A percentile compares a stretch with the other conserved stretches of the same genome.
Conservation (phyloP, 64 coral and sea anemone species). For the Platygyra sinensis region DNA sequence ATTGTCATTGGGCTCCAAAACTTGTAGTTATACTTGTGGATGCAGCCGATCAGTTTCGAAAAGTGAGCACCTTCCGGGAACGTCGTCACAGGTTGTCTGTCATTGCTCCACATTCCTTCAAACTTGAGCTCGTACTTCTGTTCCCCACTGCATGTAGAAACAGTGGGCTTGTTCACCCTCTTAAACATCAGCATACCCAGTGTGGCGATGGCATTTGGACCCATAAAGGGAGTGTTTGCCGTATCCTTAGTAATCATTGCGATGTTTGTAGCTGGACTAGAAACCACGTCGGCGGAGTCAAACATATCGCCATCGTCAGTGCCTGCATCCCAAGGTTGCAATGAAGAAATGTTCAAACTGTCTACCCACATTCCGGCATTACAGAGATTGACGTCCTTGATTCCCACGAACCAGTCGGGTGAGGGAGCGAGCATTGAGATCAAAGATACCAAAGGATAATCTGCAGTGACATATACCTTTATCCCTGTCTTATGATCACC, state of each 20-base stretch:
- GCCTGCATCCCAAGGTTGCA: slow-evolving; percentile 25
- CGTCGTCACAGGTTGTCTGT: not conserved
- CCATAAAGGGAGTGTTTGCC: not conserved
- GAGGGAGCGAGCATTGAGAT: slow-evolving; percentile 59
- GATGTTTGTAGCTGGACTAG: not conserved
- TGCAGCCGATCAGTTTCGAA: not conserved
- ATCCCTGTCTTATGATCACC: not conserved
- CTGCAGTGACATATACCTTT: slow-evolving; percentile 1
- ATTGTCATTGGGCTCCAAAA: slow-evolving; percentile 19
- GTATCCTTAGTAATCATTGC: not conserved
- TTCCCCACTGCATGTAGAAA: not conserved
- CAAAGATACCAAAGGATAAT: slow-evolving; percentile 31
- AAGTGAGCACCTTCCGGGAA: not conserved
- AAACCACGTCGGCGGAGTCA: not conserved
- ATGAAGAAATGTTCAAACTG: not conserved
- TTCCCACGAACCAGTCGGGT: slow-evolving; percentile 52
- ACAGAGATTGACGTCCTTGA: not conserved
- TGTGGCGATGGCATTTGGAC: not conserved
- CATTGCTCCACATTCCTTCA: not conserved
- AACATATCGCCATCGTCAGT: slow-evolving; percentile 10
- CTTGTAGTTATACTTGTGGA: slow-evolving; percentile 16
- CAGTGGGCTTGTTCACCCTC: not conserved
- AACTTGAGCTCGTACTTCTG: not conserved
- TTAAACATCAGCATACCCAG: slow-evolving; percentile 3
- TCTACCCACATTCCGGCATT: not conserved